Percentiles rank a stretch among this genome's conserved stretches.
phyloP scores from a whole-genome alignment of 2,888 invertebrate species.

The Sminthurinus aureus region DNA sequence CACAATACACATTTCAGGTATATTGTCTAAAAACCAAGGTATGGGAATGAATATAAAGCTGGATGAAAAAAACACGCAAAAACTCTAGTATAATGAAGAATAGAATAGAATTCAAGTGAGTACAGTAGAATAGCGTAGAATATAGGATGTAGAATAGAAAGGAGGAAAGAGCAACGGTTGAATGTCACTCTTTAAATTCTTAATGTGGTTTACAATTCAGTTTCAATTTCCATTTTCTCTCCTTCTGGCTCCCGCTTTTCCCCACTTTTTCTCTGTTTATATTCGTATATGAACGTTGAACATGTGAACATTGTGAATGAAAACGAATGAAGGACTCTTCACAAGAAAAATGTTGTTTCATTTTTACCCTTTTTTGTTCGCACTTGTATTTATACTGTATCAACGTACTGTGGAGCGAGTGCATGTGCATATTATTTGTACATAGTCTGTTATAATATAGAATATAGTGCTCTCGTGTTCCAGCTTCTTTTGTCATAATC shows the following conservation, averaged over 20 bases:
- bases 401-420: background rate
- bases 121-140: background rate
- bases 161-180: background rate
- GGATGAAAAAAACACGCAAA: background rate
- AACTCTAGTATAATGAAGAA: background rate
- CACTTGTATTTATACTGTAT: background rate
- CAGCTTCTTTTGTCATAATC: too few species aligned
- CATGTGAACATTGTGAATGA: background rate
- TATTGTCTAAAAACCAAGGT: background rate
- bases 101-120: background rate
- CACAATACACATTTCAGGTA: background rate
- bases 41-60: background rate
- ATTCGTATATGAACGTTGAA: too few species aligned
- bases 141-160: background rate
- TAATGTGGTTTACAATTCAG: slow-evolving; percentile 7
- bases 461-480: too few species aligned
- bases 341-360: background rate
- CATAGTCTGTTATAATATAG: too few species aligned
- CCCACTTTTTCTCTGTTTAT: background rate
- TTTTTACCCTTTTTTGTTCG: background rate
- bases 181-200: background rate
- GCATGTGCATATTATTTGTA: too few species aligned
- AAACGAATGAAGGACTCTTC: background rate
- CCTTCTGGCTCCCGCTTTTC: background rate
- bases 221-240: background rate